Evolutionary conservation across 92 coral and sea anemone genomes (phyloP), one percentile per base, ranked within the genome.

Genomic region (Pocillopora grandis): DNA sequence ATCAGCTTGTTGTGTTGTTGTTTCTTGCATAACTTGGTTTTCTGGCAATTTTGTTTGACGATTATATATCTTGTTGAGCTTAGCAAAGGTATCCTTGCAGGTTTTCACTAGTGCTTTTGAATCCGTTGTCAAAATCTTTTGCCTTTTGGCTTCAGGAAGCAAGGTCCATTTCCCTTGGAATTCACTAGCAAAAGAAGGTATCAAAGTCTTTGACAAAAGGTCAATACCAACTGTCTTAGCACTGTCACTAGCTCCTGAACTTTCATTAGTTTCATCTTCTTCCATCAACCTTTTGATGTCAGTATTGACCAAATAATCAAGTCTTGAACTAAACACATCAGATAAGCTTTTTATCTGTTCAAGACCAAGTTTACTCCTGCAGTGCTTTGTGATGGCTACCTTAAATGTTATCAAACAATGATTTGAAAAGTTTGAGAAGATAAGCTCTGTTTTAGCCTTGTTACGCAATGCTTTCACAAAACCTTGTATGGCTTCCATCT

Each of bases 121-220:
- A 42, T 66, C 84, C 71, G 89, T 78, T 2, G 78, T 77, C 74
- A 88, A 83, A 71, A 88, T 76, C 76, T 83, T 83, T 58, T 72
- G 37, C 66, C 79, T 82, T 76, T 80, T 80, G 16, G 71, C 70
- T 56, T 85, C 88, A 20, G 88, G 68, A 27, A 79, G 81, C 35
- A 77, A 42, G 23, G 83, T 85, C 88, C 88, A 85, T 57, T 76
- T 76, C 55, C 82, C 75, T 36, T 85, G 88, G 70, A 85, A 85
- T 67, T 85, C 83, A 55, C 59, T 66, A 5, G 77, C 88, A 78
- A 78, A 68, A 21, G 82, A 85, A 42, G 88, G 88, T 35, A 85
- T 59, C 84, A 85, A 61, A 18, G 88, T 85, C 58, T 85, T 79
- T 48, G 82, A 76, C 80, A 85, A 76, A 17, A 85, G 84, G 61